Percentiles rank a stretch among this genome's conserved stretches.
Evolutionary conservation across 2,113 vertebrate genomes (phyloP).

Genomic region (Microtus oregoni): DNA sequence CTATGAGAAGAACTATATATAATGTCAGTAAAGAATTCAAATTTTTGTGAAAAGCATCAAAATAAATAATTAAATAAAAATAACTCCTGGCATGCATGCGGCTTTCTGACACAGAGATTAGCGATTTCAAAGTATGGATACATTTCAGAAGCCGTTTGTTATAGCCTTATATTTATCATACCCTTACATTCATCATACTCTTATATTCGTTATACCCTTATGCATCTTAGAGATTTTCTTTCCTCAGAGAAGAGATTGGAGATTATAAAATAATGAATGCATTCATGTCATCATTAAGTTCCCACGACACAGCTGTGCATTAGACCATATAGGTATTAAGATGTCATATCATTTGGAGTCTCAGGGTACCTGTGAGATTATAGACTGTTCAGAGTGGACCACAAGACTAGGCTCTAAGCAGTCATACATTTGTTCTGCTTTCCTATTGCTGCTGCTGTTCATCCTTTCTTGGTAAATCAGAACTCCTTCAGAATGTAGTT

Average conservation of each 20-base stretch:
- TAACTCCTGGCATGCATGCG: conserved; percentile 49
- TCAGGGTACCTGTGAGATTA: background rate
- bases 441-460: background rate
- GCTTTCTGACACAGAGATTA: conserved; percentile 45
- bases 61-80: conserved; percentile 63
- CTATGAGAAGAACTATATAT: background rate
- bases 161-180: background rate
- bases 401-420: background rate
- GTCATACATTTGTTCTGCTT: background rate
- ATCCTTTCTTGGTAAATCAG: background rate
- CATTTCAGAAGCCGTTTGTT: conserved; percentile 46
- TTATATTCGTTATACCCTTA: background rate
- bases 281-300: conserved; percentile 55
- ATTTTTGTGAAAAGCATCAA: conserved; percentile 34
- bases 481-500: conserved; percentile 1
- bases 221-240: conserved; percentile 43
- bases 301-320: background rate
- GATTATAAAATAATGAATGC: conserved; percentile 59
- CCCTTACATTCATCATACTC: no score
- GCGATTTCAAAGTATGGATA: conserved; percentile 42
- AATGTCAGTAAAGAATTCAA: conserved; percentile 52
- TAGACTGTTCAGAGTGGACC: background rate
- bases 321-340: background rate
- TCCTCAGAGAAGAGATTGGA: conserved; percentile 12
- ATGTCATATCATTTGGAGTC: background rate